Evolutionary conservation across 53 echinoderm and acorn worm genomes (phyloP).

Genomic region (Henricia sp.): DNA sequence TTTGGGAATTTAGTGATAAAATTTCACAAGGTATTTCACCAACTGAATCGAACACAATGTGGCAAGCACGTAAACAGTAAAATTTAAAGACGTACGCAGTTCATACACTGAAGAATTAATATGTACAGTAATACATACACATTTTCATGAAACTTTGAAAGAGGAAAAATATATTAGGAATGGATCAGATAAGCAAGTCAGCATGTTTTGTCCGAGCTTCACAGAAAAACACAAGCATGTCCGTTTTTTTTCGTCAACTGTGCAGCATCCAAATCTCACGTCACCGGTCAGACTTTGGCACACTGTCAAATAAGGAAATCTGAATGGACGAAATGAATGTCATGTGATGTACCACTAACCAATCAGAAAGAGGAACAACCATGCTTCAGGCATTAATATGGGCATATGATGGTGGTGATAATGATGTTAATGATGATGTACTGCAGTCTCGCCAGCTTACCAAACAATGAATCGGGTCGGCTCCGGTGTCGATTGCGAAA

Average conservation of each 20-base stretch:
- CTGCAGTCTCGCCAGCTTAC: slow-evolving; percentile 50
- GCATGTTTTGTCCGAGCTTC: slow-evolving; percentile 41
- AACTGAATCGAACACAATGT: no score
- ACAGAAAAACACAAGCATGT: background rate
- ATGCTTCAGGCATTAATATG: slow-evolving; percentile 11
- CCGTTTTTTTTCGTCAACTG: slow-evolving; percentile 31
- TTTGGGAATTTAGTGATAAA: no score
- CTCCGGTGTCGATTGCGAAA: slow-evolving; percentile 75
- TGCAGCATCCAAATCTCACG: background rate
- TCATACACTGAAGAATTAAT: no score
- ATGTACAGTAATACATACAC: no score
- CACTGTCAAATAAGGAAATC: background rate
- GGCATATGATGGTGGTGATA: background rate
- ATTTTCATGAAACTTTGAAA: no score
- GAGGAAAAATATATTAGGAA: no score
- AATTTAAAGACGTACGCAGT: no score
- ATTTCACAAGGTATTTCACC: no score
- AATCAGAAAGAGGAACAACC: slow-evolving; percentile 4
- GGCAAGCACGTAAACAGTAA: no score
- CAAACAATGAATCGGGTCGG: slow-evolving; percentile 81
- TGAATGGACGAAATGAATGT: background rate
- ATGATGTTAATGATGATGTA: background rate
- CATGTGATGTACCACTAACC: background rate
- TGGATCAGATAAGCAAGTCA: slow-evolving; percentile 33
- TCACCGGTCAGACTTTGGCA: background rate